Percentiles rank a stretch among this genome's conserved stretches.
Conservation (phyloP, 2,888 invertebrate species). For the Bedellia somnulentella region DNA sequence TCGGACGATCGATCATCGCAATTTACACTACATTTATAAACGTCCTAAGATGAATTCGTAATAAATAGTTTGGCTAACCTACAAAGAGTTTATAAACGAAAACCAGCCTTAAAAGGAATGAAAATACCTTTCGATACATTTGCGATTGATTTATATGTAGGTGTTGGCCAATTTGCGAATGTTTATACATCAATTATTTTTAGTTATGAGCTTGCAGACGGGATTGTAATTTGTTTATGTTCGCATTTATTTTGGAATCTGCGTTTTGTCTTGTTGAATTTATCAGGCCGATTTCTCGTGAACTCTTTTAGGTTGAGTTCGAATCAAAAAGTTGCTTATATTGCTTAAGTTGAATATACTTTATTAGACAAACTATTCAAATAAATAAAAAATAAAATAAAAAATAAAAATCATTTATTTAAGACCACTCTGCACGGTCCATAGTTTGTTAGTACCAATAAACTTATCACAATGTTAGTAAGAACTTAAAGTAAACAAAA, state of each 20-base stretch:
- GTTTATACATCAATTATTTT: slow-evolving; percentile 29
- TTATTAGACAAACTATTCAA: no score
- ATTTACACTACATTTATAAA: slow-evolving; percentile 22
- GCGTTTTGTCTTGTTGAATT: slow-evolving; percentile 13
- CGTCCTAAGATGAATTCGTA: slow-evolving; percentile 11
- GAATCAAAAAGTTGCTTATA: no score
- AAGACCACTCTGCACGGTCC: no score
- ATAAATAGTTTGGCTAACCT: slow-evolving; percentile 16
- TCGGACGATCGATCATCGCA: slow-evolving; percentile 27
- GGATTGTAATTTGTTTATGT: slow-evolving; percentile 9
- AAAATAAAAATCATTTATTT: no score
- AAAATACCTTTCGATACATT: slow-evolving; percentile 13
- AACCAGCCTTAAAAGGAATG: slow-evolving; percentile 6
- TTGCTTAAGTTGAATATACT: no score
- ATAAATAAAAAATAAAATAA: no score
- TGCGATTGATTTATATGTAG: slow-evolving; percentile 27
- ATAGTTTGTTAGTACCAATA: no score
- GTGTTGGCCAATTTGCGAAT: slow-evolving; percentile 31
- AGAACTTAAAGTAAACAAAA: no score
- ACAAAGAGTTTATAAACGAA: slow-evolving; percentile 15
- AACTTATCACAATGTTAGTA: no score
- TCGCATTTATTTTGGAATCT: slow-evolving; percentile 8
- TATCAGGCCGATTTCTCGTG: no score
- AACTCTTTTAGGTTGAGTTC: slow-evolving; percentile 11
- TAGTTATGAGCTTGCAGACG: slow-evolving; percentile 26